Base-by-base conservation (phyloP, 1,140 invertebrate genomes). In the Penaeus indicus region DNA sequence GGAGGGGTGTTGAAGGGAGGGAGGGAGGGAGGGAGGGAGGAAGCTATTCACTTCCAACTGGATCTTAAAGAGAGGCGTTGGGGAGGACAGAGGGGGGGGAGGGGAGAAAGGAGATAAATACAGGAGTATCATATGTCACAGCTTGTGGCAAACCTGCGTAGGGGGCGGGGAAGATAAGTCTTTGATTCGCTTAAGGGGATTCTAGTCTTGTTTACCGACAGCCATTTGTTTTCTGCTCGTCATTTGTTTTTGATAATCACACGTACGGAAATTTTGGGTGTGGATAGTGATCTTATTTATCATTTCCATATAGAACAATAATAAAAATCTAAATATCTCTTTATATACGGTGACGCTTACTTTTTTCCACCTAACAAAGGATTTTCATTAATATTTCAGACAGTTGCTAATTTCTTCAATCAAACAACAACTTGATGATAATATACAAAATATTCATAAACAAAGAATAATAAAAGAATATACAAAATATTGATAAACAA, bases 21-120 rank as follows among this genome's bases (percentile, higher is more conserved):
- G 62, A 84, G 62, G 42, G 82, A 69, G 82, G 42, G 79, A 77
- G 72, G 63, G 69, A 78, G 82, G 64, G 62, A 84, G 62, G 42
- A 63, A 69, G 82, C 32, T 27, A 84, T 38, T 47, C 61, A 84
- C n/a, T 47, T 13, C 47, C 1, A 47, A 47, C 47, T 47, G 47
- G 47, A 47, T 47, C 47, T 13, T 47, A 22, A 81, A 61, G 60
- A 42, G 42, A 25, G 21, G 62, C 47, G 62, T 19, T 13, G 8
- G 75, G 60, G 22, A 38, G 22, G 64, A 1, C 11, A 8, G 21
- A 75, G 54, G 11, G 67, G 67, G 11, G 10, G 63, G n/a, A 38
- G 84, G 54, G 25, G 47, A 78, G 42, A 22, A 21, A 10, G 25
- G 13, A 42, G 27, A 61, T 22, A 79, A 13, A 27, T 22, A 60